Evolutionary conservation across 2,113 vertebrate species (phyloP).

Genomic region (Nothoprocta pentlandii): DNA sequence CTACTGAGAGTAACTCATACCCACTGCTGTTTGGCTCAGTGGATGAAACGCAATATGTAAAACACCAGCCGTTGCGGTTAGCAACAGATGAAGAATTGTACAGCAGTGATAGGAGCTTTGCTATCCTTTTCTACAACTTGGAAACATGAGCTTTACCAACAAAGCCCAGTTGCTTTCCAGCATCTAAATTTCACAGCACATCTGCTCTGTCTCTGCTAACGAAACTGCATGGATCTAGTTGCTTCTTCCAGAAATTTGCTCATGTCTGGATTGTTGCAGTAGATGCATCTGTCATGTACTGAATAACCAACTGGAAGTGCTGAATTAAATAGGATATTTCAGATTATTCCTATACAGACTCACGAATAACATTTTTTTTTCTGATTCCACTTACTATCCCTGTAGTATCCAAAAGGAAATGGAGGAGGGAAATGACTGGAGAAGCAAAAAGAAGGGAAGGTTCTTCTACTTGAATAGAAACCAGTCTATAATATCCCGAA

Average conservation of each 20-base stretch:
- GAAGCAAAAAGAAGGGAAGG: background rate
- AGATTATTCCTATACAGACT: background rate
- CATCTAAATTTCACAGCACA: conserved; percentile 40
- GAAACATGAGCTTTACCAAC: background rate
- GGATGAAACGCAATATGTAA: conserved; percentile 26
- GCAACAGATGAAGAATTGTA: conserved; percentile 25
- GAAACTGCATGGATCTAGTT: background rate
- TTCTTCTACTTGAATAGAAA: background rate
- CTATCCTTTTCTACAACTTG: background rate
- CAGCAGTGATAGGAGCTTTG: background rate
- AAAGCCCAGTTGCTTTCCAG: conserved; percentile 1
- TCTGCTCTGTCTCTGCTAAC: background rate
- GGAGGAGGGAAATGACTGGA: background rate
- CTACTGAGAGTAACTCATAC: background rate
- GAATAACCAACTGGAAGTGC: background rate
- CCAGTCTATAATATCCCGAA: background rate
- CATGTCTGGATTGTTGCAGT: background rate
- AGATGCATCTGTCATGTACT: background rate
- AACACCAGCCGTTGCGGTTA: background rate
- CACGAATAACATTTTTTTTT: background rate
- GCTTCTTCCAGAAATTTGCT: background rate
- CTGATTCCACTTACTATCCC: background rate
- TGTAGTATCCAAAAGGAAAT: background rate
- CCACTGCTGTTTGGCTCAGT: background rate
- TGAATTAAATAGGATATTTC: background rate